Percentiles rank a stretch among this genome's conserved stretches.
These are phyloP conservation scores for Procambarus virginalis DNA, from an alignment of 1,140 invertebrate genomes.

Conservation along the genomic window DNA sequence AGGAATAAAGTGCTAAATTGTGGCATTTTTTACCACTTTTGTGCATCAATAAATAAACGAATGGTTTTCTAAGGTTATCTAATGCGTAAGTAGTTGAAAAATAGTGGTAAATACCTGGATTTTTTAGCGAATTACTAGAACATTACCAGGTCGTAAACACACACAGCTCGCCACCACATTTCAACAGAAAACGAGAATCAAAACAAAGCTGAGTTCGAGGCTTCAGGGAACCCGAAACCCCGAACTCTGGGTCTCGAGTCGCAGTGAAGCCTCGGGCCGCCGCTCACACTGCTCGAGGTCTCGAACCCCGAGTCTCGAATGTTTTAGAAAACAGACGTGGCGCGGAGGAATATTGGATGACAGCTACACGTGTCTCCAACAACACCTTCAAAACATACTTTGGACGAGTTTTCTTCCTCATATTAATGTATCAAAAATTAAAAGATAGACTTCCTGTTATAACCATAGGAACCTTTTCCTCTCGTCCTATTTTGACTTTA, in stretches of 20 bases:
- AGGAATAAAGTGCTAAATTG: no score
- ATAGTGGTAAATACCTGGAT: no score
- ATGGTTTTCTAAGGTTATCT: no score
- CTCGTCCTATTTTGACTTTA: not conserved
- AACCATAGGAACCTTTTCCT: not conserved
- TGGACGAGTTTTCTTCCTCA: not conserved
- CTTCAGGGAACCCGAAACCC: not conserved
- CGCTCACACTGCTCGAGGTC: not conserved
- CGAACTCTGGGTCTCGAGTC: not conserved
- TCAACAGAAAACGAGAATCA: constrained; percentile 21
- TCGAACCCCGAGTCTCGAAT: not conserved
- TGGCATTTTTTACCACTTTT: no score
- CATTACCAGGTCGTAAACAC: not conserved
- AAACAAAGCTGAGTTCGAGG: not conserved
- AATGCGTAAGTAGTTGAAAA: no score
- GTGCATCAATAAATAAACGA: no score
- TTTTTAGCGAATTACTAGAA: no score
- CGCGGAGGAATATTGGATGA: constrained; percentile 31
- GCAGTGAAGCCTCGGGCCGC: not conserved
- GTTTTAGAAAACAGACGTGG: constrained; percentile 33
- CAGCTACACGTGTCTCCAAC: constrained; percentile 39
- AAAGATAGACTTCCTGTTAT: no score
- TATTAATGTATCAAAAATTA: not conserved
- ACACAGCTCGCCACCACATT: not conserved
- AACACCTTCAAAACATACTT: not conserved